Evolutionary conservation across 1,140 invertebrate genomes (phyloP), one percentile per base, ranked within the genome.

Genomic region (Lasioglossum albipes): DNA sequence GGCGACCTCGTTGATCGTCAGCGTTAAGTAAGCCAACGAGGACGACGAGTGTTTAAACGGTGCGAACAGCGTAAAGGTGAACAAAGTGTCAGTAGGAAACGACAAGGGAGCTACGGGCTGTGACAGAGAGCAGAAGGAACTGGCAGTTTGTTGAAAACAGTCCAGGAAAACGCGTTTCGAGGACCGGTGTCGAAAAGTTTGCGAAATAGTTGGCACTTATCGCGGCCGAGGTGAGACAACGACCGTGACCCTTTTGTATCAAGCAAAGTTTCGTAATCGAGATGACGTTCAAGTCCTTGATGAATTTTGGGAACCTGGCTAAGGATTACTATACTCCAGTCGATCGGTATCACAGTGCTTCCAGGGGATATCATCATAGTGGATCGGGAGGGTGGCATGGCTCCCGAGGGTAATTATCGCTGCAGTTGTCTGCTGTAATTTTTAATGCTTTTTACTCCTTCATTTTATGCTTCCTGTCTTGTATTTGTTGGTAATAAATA

Each of bases 201-300:
- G n/a, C 36, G 36, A 73, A 73, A 79, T 1, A 73, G 49, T 27
- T n/a, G 22, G 49, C 10, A 52, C 18, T 42, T 61, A 27, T 18
- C 22, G 13, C 61, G 5, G 13, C 16, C 4, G 13, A 2, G 18
- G 41, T 59, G 6, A 57, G 54, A 20, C 18, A 7, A 57, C 18
- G 18, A 20, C 18, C 54, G 18, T 57, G 54, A 57, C 18, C 7
- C 18, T 36, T 36, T 36, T 36, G 54, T 4, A 3, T 7, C 20
- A 7, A 12, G 10, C 42, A 7, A 12, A 45, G 42, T 45, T 45
- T 57, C 20, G 54, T n/a, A 0, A 20, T 20, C 18, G 18, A 86
- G 72, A 91, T 91, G 91, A 91, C 91, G 10, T 84, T 91, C 2
- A 91, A 90, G 9, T 77, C 82, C 0, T 31, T 91, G 64, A 57